Evolutionary conservation across 1,140 invertebrate species (phyloP).

Genomic region (Drosophila ogumai): DNA sequence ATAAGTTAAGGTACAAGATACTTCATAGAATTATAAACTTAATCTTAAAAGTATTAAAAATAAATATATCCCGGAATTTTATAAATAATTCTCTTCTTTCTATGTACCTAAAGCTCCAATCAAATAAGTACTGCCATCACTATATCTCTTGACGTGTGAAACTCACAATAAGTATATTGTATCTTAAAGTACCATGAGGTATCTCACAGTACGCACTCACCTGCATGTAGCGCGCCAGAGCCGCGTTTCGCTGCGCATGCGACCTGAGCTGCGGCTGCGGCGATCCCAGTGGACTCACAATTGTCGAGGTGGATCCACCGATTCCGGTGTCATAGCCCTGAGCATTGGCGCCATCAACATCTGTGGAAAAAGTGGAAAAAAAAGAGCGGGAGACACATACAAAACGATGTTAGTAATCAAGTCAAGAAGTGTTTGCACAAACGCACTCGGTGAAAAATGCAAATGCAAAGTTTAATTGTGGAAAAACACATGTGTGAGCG

Average conservation of each 20-base stretch:
- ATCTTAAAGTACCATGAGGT: not conserved
- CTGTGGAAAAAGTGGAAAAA: constrained; percentile 35
- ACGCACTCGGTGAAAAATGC: constrained; percentile 27
- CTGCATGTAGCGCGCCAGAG: constrained; percentile 79
- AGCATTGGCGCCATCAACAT: constrained; percentile 83
- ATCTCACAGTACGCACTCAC: constrained; percentile 55
- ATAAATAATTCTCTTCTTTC: not conserved
- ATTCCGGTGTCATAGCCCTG: constrained; percentile 84
- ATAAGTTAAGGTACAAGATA: not conserved
- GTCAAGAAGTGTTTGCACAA: constrained; percentile 44
- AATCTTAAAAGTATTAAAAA: not conserved
- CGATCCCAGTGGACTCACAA: constrained; percentile 82
- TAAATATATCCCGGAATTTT: too few relatives aligned
- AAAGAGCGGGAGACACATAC: constrained; percentile 12
- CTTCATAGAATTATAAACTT: not conserved
- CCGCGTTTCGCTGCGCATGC: constrained; percentile 80
- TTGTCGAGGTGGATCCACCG: constrained; percentile 84
- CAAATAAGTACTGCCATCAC: not conserved
- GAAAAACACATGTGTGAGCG: constrained; percentile 13
- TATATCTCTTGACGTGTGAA: not conserved
- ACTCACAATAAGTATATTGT: not conserved
- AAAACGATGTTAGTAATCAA: constrained; percentile 38
- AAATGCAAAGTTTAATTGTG: constrained; percentile 42
- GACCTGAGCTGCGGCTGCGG: constrained; percentile 82
- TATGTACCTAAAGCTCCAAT: not conserved